Evolutionary conservation across 1,140 invertebrate species (phyloP).

Genomic region (Dendrolimus punctatus): DNA sequence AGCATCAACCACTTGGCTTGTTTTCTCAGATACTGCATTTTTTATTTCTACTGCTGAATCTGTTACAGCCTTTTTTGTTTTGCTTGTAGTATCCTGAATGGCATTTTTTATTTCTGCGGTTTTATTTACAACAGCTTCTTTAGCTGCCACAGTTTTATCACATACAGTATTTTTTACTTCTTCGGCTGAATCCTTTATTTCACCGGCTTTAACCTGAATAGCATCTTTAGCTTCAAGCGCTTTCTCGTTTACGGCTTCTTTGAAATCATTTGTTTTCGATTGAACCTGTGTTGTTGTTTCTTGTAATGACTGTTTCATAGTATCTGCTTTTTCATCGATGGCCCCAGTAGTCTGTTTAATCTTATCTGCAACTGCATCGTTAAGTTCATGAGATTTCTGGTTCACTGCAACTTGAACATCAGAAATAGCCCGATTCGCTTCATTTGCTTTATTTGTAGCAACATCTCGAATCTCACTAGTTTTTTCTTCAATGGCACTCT

Average conservation of each 20-base stretch:
- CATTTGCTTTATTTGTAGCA: slow-evolving; percentile 13
- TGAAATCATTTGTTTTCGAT: neutral
- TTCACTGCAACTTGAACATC: no score
- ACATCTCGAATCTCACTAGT: slow-evolving; percentile 15
- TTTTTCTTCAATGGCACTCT: slow-evolving; percentile 12
- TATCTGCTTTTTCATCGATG: slow-evolving; percentile 6
- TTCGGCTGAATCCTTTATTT: slow-evolving; percentile 4
- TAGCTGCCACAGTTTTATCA: slow-evolving; percentile 1
- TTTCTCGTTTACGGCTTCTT: slow-evolving; percentile 7
- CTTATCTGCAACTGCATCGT: slow-evolving; percentile 2
- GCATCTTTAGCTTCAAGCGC: slow-evolving; percentile 13
- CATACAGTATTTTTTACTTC: slow-evolving; percentile 5
- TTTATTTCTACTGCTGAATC: slow-evolving; percentile 15
- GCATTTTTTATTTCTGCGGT: slow-evolving; percentile 7
- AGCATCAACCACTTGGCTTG: slow-evolving; percentile 3
- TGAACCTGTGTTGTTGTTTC: neutral
- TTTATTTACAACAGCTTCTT: slow-evolving; percentile 4
- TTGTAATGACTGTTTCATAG: slow-evolving; percentile 8
- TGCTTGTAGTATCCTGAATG: slow-evolving; percentile 2
- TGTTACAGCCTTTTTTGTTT: slow-evolving; percentile 5
- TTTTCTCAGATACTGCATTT: slow-evolving; percentile 11
- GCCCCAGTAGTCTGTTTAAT: neutral
- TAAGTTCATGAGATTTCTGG: neutral
- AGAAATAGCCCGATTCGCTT: slow-evolving; percentile 3
- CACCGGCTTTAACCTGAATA: slow-evolving; percentile 20